These are phyloP conservation scores for Clarias batrachus DNA, from an alignment of 2,113 vertebrate genomes.

Conservation along the genomic window DNA sequence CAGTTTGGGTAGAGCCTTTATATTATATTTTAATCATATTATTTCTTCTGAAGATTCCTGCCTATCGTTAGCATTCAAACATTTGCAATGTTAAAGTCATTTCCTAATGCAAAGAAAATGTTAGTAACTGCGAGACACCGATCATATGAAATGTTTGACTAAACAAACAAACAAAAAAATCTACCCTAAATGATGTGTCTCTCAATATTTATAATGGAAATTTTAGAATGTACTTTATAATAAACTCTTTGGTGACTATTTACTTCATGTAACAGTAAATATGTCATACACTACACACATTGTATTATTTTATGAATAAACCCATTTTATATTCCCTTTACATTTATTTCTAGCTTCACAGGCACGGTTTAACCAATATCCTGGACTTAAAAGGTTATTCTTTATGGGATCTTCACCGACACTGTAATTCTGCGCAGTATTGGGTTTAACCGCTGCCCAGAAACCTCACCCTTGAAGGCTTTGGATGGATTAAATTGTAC, in stretches of 20 bases:
- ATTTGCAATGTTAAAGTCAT: background rate
- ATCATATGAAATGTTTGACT: background rate
- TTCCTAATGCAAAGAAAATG: background rate
- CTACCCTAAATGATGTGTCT: background rate
- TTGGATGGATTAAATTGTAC: conserved; percentile 33
- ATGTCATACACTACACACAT: background rate
- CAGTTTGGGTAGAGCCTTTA: background rate
- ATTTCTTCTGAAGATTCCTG: background rate
- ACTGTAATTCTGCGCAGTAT: conserved; percentile 28
- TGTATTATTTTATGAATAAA: background rate
- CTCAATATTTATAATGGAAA: background rate
- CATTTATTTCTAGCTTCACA: background rate
- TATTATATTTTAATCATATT: background rate
- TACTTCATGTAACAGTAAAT: background rate
- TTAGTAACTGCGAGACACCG: background rate
- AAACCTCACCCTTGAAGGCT: conserved; percentile 36
- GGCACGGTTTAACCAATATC: conserved; percentile 10
- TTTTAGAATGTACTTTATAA: background rate
- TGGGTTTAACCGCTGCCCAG: conserved; percentile 11
- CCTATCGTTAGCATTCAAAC: background rate
- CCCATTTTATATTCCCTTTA: background rate
- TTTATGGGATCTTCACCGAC: conserved; percentile 16
- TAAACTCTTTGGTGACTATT: background rate
- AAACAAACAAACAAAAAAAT: background rate
- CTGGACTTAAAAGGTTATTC: conserved; percentile 7